Evolutionary conservation across 2,888 invertebrate genomes (phyloP), one percentile per base, ranked within the genome.

Genomic region (Caenorhabditis auriculariae): DNA sequence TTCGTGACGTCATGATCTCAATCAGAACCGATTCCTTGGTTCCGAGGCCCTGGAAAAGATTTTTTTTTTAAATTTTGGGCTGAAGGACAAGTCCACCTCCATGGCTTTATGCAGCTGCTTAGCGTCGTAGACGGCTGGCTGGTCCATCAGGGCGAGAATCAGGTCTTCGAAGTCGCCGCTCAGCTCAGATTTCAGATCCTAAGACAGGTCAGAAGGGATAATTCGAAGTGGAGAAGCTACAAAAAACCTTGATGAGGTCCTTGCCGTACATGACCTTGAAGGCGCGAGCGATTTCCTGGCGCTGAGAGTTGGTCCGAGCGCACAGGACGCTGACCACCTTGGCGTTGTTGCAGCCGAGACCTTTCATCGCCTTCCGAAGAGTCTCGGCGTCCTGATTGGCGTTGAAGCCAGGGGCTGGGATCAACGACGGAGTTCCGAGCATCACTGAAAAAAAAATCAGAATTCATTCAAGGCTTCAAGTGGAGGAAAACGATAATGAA

Each of bases 1-100:
- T 89, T 81, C 91, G 87, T 6, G 92, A 90, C 78, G 91, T 91
- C 82, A 93, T 86, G 49, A 93, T 89, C 83, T 93, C 93, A 58
- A 93, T 89, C 51, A 93, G 87, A 46, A 91, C 90, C 37, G 85
- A 90, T 82, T 90, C 90, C 65, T 89, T 88, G 0, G 90, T 90
- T 46, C 90, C 90, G 53, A 90, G 76, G 0, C 93, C 92, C 37
- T 87, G 86, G 86, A 75, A 75, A 1, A 35, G n/a, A 17, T 43
- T 15, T 26, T 24, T 44, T 7, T 12, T 44, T 4, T 15, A 24
- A 44, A 12, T 32, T 41, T 32, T 41, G 9, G 19, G 19, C 6
- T n/a, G 41, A 41, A 17, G 17, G n/a, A n/a, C 12, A 41, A 17
- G 17, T 49, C 24, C 12, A 60, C 56, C 35, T 64, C 77, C 82